Evolutionary conservation across 2,113 vertebrate genomes (phyloP).

Genomic region (Ardeotis arabs): DNA sequence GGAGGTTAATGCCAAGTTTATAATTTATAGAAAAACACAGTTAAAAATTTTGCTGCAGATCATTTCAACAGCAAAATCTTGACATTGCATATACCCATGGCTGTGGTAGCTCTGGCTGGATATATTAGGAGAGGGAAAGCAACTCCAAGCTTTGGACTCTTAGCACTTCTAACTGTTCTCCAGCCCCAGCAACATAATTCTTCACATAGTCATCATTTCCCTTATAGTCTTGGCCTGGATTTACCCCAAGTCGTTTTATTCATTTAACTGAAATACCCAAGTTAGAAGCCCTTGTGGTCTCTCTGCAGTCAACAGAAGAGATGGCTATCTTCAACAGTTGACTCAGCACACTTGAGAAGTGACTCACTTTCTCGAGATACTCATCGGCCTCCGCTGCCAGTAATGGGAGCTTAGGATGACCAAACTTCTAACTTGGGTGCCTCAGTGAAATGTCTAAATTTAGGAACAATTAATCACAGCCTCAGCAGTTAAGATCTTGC

Average conservation of each 20-base stretch:
- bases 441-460: conserved; percentile 18
- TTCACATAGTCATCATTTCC: background rate
- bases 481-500: background rate
- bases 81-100: background rate
- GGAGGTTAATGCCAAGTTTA: background rate
- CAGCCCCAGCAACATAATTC: background rate
- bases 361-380: conserved; percentile 46
- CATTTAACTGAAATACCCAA: background rate
- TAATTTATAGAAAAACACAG: background rate
- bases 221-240: background rate
- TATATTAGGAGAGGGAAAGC: background rate
- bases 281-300: background rate
- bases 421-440: conserved; percentile 12
- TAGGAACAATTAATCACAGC: conserved; percentile 30
- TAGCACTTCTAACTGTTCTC: background rate
- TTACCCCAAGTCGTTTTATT: background rate
- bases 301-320: background rate
- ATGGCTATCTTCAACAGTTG: background rate
- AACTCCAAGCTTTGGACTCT: background rate
- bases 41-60: background rate
- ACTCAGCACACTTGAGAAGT: background rate
- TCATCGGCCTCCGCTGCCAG: background rate
- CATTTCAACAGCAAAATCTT: background rate
- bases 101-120: background rate
- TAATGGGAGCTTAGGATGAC: conserved; percentile 26